A percentile compares a stretch with the other conserved stretches of the same genome.
Conservation (phyloP, 2,888 invertebrate genomes). For the Salticus scenicus region DNA sequence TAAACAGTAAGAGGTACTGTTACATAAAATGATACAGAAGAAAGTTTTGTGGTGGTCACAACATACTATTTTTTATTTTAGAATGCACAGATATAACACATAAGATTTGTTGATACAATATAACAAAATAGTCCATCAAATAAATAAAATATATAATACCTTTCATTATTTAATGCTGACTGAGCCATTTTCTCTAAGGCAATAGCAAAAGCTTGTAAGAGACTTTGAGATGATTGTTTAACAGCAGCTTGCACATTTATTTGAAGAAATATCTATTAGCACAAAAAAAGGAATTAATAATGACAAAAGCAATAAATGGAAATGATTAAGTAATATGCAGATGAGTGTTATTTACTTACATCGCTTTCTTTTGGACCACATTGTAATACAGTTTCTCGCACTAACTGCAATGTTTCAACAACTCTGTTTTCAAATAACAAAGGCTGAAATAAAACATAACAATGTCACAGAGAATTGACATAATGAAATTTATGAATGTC, state of each 20-base stretch:
- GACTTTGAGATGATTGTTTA: constrained; percentile 75
- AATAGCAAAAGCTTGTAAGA: constrained; percentile 75
- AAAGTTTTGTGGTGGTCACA: too few relatives aligned
- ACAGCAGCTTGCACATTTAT: constrained; percentile 75
- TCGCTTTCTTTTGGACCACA: constrained; percentile 82
- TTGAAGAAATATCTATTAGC: constrained; percentile 75
- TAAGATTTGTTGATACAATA: too few relatives aligned
- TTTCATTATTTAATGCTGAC: constrained; percentile 28
- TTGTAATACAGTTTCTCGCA: constrained; percentile 83
- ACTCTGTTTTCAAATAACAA: constrained; percentile 84
- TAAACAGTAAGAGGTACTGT: too few relatives aligned
- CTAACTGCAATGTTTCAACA: constrained; percentile 81
- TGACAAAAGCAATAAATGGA: background rate
- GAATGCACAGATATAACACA: too few relatives aligned
- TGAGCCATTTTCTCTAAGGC: constrained; percentile 72
- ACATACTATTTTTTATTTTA: too few relatives aligned
- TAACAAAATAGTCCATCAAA: too few relatives aligned
- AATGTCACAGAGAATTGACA: too few relatives aligned
- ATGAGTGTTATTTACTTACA: constrained; percentile 44
- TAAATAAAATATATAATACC: background rate
- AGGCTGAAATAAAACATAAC: constrained; percentile 78
- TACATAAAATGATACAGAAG: too few relatives aligned
- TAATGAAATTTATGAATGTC: too few relatives aligned
- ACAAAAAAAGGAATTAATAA: background rate
- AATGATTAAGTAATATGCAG: background rate